phyloP scores from a whole-genome alignment of 1,140 invertebrate genomes.

The Sesamia nonagrioides region DNA sequence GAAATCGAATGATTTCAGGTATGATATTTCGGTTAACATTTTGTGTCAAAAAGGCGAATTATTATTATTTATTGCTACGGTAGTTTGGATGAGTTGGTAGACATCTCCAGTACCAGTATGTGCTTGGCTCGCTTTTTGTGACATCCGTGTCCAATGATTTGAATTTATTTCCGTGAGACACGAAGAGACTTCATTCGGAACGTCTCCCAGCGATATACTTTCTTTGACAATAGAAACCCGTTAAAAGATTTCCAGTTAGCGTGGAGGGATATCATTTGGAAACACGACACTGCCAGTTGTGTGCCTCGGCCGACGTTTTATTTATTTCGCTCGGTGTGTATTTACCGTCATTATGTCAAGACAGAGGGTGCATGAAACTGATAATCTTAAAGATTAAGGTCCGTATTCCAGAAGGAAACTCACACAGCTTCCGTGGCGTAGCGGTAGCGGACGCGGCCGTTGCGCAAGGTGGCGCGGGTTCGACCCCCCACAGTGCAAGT shows the following conservation, averaged over 20 bases:
- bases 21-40: neutral
- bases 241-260: constrained; percentile 56
- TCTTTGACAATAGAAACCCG: constrained; percentile 39
- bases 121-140: constrained; percentile 52
- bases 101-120: constrained; percentile 55
- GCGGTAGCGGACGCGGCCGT: too few species aligned
- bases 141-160: constrained; percentile 57
- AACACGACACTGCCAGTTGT: constrained; percentile 16
- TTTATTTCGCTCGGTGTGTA: constrained; percentile 19
- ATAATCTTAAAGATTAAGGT: too few species aligned
- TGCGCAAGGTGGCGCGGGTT: too few species aligned
- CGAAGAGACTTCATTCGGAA: constrained; percentile 59
- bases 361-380: neutral
- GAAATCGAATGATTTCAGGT: neutral
- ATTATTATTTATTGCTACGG: constrained; percentile 18
- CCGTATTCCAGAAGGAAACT: too few species aligned
- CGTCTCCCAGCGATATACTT: constrained; percentile 48
- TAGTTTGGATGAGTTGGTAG: constrained; percentile 10
- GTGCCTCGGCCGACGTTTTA: constrained; percentile 7
- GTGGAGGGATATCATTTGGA: constrained; percentile 54
- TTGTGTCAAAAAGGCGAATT: neutral
- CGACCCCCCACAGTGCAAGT: too few species aligned
- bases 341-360: neutral
- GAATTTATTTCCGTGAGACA: constrained; percentile 60
- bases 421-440: too few species aligned